Conservation (phyloP, 2,888 invertebrate genomes). For the Lysandra coridon region DNA sequence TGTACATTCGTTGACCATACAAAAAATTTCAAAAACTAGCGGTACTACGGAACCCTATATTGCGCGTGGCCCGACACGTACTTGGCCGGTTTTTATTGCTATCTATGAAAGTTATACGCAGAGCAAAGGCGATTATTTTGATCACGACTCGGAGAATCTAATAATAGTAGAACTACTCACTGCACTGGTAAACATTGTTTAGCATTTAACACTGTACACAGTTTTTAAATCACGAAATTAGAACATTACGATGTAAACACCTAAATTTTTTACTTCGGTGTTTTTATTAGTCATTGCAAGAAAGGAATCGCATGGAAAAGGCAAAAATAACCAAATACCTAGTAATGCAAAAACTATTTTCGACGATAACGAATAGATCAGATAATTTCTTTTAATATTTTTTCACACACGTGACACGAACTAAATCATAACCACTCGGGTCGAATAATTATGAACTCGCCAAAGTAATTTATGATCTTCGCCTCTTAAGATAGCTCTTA, state of each 20-base stretch:
- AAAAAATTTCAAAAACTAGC: too few relatives aligned
- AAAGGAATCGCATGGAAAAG: not conserved
- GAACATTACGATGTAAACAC: slow-evolving; percentile 1
- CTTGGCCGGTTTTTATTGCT: not conserved
- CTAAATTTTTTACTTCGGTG: not conserved
- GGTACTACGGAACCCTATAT: too few relatives aligned
- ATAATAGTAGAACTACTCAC: not conserved
- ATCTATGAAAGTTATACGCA: not conserved
- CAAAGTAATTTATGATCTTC: not conserved
- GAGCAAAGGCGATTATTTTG: not conserved
- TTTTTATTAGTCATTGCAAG: not conserved
- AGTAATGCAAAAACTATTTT: too few relatives aligned
- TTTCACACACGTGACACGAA: not conserved
- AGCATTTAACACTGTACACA: not conserved
- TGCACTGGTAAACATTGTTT: not conserved
- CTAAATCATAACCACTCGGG: not conserved
- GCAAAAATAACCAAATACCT: too few relatives aligned
- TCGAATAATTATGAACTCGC: not conserved
- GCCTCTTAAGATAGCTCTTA: not conserved
- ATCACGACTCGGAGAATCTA: not conserved
- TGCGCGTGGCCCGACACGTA: too few relatives aligned
- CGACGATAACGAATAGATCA: not conserved
- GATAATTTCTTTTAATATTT: not conserved
- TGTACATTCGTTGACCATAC: too few relatives aligned
- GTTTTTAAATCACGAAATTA: not conserved